Percentiles rank a stretch among this genome's conserved stretches.
phyloP scores from a whole-genome alignment of 2,113 vertebrate genomes.

The Garra rufa region DNA sequence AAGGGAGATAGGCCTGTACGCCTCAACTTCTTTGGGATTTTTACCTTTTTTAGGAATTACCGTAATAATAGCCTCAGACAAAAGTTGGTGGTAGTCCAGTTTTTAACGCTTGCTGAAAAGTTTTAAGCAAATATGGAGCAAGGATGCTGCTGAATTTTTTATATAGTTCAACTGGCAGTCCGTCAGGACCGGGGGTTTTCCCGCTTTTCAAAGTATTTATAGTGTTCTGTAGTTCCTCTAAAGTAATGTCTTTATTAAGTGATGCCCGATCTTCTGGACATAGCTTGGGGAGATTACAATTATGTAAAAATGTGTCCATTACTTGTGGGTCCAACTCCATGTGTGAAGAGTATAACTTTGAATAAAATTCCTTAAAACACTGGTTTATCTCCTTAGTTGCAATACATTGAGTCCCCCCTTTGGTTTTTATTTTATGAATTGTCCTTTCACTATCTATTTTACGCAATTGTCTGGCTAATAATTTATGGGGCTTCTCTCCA shows the following conservation, averaged over 20 bases:
- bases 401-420: neutral
- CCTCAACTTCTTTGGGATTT: neutral
- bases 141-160: neutral
- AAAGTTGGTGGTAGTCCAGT: neutral
- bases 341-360: neutral
- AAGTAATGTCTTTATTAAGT: neutral
- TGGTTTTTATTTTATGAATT: constrained; percentile 7
- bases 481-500: constrained; percentile 14
- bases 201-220: neutral
- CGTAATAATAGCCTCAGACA: neutral
- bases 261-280: neutral
- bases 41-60: constrained; percentile 8
- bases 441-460: constrained; percentile 13
- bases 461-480: neutral
- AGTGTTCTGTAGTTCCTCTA: neutral
- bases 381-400: neutral
- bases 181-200: neutral
- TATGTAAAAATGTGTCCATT: neutral
- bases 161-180: neutral
- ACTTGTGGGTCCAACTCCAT: neutral
- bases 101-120: neutral
- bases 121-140: constrained; percentile 9
- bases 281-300: neutral
- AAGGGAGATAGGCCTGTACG: neutral
- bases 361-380: neutral